Percentiles rank a stretch among this genome's conserved stretches.
Conservation (phyloP, 2,113 vertebrate genomes). For the Apteryx owenii region DNA sequence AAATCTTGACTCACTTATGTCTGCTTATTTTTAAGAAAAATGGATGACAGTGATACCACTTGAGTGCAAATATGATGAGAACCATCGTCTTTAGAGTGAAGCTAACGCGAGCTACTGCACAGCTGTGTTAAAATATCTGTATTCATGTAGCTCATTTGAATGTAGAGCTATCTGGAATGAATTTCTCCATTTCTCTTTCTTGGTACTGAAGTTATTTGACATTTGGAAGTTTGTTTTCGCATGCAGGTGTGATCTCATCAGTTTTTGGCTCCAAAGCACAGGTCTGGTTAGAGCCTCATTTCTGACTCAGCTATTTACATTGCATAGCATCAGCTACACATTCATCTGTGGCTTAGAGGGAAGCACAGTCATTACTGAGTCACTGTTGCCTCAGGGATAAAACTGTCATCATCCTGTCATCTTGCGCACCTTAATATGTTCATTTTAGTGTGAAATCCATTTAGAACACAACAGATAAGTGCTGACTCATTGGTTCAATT, state of each 20-base stretch:
- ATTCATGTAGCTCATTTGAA: background rate
- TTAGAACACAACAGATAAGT: background rate
- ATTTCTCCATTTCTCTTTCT: background rate
- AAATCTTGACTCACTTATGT: background rate
- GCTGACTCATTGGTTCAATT: background rate
- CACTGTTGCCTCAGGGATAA: conserved; percentile 1
- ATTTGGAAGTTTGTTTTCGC: background rate
- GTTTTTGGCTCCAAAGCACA: background rate
- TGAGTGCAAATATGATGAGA: background rate
- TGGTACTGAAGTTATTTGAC: background rate
- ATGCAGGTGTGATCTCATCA: background rate
- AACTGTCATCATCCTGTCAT: background rate
- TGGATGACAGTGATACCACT: background rate
- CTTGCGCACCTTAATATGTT: background rate
- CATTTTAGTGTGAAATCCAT: background rate
- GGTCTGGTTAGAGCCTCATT: background rate
- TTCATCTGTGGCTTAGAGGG: background rate
- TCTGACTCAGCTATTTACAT: conserved; percentile 11
- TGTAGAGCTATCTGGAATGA: background rate
- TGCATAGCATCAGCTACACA: conserved; percentile 12
- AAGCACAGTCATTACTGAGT: conserved; percentile 20
- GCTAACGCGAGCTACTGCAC: background rate
- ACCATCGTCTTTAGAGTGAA: background rate
- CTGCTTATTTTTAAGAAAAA: background rate
- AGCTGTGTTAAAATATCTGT: background rate